Evolutionary conservation across 1,140 invertebrate genomes (phyloP).

Genomic region (Zaprionus davidi): DNA sequence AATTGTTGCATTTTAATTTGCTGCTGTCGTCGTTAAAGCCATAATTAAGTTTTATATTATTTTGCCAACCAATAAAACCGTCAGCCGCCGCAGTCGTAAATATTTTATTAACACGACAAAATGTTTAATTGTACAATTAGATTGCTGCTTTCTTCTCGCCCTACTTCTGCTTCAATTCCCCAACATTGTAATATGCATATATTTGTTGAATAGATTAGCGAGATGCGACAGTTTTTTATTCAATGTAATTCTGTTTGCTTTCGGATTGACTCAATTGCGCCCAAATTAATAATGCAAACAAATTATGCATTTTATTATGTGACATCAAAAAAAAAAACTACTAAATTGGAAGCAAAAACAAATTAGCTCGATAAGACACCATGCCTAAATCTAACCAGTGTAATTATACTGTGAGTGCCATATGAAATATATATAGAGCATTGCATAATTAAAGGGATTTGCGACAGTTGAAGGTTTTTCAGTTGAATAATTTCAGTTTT

Average conservation of each 20-base stretch:
- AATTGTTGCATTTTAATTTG: conserved; percentile 42
- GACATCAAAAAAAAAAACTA: conserved; percentile 30
- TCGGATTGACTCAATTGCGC: conserved; percentile 47
- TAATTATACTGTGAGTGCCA: conserved; percentile 8
- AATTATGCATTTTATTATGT: conserved; percentile 64
- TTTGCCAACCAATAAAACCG: conserved; percentile 64
- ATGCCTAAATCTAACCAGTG: neutral
- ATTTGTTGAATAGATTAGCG: conserved; percentile 61
- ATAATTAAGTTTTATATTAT: conserved; percentile 77
- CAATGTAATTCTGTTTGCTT: conserved; percentile 10
- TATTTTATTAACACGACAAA: conserved; percentile 80
- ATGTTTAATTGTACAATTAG: conserved; percentile 75
- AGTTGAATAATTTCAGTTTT: neutral
- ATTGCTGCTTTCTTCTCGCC: conserved; percentile 28
- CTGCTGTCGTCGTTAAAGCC: conserved; percentile 8
- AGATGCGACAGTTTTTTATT: conserved; percentile 31
- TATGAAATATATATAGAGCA: conserved; percentile 33
- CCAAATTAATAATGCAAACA: conserved; percentile 78
- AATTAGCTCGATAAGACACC: conserved; percentile 35
- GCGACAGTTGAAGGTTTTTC: conserved; percentile 6
- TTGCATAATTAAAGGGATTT: conserved; percentile 33
- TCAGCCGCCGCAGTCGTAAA: conserved; percentile 67
- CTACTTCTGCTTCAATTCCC: conserved; percentile 7
- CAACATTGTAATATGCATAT: conserved; percentile 43
- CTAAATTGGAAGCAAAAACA: conserved; percentile 18